These are phyloP conservation scores for Aspidoscelis tigris DNA, from an alignment of 2,113 vertebrate genomes.

Conservation along the genomic window DNA sequence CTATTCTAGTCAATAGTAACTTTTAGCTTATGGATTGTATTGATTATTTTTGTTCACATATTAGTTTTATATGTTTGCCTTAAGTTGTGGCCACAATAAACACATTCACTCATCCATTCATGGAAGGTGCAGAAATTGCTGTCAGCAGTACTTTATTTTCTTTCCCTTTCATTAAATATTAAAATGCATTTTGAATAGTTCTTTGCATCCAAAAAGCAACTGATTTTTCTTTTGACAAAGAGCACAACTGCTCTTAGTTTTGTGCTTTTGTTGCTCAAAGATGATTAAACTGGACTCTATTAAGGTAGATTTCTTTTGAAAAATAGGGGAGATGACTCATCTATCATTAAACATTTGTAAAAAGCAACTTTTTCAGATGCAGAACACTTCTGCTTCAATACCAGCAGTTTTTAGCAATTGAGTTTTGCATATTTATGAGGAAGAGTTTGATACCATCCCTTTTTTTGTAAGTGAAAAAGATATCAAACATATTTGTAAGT, in stretches of 20 bases:
- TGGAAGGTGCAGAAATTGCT: background rate
- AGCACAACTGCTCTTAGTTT: background rate
- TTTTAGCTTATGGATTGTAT: too few relatives aligned
- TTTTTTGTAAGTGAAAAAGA: too few relatives aligned
- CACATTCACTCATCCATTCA: too few relatives aligned
- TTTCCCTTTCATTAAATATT: background rate
- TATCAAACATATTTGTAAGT: too few relatives aligned
- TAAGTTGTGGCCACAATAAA: too few relatives aligned
- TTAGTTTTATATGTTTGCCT: too few relatives aligned
- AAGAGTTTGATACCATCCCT: too few relatives aligned
- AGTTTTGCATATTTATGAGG: too few relatives aligned
- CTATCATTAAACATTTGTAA: background rate
- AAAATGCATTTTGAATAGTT: background rate
- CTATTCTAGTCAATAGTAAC: too few relatives aligned
- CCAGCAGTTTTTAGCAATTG: too few relatives aligned
- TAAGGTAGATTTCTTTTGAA: background rate
- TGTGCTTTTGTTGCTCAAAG: background rate
- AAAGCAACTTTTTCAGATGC: background rate
- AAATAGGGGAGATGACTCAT: background rate
- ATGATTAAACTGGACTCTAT: background rate
- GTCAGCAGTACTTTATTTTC: background rate
- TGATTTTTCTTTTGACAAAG: background rate
- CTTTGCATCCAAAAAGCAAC: background rate
- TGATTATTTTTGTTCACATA: too few relatives aligned
- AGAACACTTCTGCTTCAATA: background rate